phyloP scores from a whole-genome alignment of 2,888 invertebrate genomes.

The Teinopalpus imperialis region DNA sequence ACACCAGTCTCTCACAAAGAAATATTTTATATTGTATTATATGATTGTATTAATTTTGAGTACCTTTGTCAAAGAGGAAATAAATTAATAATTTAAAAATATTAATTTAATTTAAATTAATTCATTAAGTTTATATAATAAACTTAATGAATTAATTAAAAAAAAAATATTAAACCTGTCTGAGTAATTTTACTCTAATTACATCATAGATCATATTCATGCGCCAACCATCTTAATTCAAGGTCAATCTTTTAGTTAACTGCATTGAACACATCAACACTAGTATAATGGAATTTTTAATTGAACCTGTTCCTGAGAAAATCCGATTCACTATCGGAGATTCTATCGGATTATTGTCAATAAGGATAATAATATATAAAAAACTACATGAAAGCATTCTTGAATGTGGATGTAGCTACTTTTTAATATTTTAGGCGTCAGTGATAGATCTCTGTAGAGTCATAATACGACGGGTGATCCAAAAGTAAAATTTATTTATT shows the following conservation, averaged over 20 bases:
- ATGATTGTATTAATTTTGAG: too few relatives aligned
- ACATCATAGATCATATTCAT: conserved; percentile 73
- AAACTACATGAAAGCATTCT: conserved; percentile 27
- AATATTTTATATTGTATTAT: too few relatives aligned
- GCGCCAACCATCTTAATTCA: conserved; percentile 62
- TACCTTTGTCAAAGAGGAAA: too few relatives aligned
- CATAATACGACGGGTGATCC: too few relatives aligned
- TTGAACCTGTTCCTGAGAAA: conserved; percentile 57
- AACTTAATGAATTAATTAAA: too few relatives aligned
- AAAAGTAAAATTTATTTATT: too few relatives aligned
- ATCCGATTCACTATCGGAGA: conserved; percentile 38
- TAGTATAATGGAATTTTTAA: conserved; percentile 57
- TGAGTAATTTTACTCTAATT: too few relatives aligned
- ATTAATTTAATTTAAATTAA: too few relatives aligned
- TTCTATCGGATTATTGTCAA: conserved; percentile 34
- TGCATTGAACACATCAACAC: conserved; percentile 52
- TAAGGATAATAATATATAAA: conserved; percentile 32
- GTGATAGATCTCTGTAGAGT: conserved; percentile 12
- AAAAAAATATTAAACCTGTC: too few relatives aligned
- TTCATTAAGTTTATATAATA: too few relatives aligned
- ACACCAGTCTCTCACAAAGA: too few relatives aligned
- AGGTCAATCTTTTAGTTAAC: conserved; percentile 73
- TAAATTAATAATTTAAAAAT: too few relatives aligned
- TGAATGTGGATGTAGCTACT: conserved; percentile 29
- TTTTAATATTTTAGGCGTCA: conserved; percentile 21